Evolutionary conservation across 2,888 invertebrate species (phyloP), one percentile per base, ranked within the genome.

Genomic region (Zonitis immaculata): DNA sequence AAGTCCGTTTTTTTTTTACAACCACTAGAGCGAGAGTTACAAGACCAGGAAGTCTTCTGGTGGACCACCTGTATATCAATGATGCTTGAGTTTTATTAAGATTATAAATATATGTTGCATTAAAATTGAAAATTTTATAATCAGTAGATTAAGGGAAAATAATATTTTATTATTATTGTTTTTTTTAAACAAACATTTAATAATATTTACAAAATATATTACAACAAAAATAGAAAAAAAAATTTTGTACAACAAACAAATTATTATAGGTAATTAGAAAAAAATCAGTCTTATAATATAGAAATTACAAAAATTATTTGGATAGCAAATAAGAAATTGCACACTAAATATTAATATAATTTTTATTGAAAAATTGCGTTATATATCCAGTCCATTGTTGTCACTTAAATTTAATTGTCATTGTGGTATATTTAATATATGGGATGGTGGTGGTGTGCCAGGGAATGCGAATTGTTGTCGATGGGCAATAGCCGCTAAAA

Each of bases 401-500:
- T 49, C 47, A 49, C 48, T n/a, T n/a, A n/a, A 43, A 12, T 26
- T 30, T 14, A 42, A 14, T 26, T 52, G 78, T 81, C 80, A 82
- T 78, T 82, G 82, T 1, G 82, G 82, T 60, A 82, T 80, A 67
- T 82, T 82, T 43, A 82, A 70, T 51, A 82, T 80, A 28, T 56
- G 56, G 4, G 49, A 28, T 52, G 80, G 80, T 1, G 39, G 39
- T 54, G 80, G 80, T 51, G 79, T 79, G 27, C 79, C 78, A 9
- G 82, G 78, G n/a, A 83, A 78, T 64, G 81, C 79, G 49, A 83
- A 77, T 65, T 82, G 82, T 7, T 83, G 77, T 63, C 83, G 76
- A 54, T 76, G 77, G 3, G 84, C 82, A 59, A 86, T 86, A 1
- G 84, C 83, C 28, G 86, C 86, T 65, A 86, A 82, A 57, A 86